Conservation (phyloP, 2,797 vertebrate genomes). For the Hipposideros larvatus region DNA sequence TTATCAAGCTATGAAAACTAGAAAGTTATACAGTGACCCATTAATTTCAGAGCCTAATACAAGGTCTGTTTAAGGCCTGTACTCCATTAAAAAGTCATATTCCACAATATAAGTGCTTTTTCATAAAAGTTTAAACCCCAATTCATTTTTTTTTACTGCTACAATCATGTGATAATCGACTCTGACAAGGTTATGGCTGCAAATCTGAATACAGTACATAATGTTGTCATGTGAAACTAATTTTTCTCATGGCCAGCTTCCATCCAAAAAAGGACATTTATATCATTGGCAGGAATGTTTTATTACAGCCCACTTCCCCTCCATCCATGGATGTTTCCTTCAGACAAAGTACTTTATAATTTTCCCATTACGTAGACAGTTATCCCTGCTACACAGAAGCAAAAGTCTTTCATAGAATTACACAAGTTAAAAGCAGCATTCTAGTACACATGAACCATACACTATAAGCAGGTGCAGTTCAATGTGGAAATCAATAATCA, state of each 20-base stretch:
- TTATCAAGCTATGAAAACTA: slow-evolving; percentile 91
- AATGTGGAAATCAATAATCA: slow-evolving; percentile 25
- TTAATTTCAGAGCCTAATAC: slow-evolving; percentile 92
- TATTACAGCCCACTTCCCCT: slow-evolving; percentile 6
- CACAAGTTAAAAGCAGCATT: not conserved
- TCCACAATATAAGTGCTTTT: slow-evolving; percentile 89
- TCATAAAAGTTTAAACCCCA: slow-evolving; percentile 87
- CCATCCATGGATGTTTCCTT: slow-evolving; percentile 10
- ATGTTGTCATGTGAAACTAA: slow-evolving; percentile 74
- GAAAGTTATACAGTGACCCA: slow-evolving; percentile 91
- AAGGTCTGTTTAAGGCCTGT: slow-evolving; percentile 90
- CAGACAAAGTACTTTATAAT: slow-evolving; percentile 54
- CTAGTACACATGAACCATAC: not conserved
- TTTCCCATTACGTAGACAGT: not conserved
- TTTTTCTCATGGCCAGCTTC: slow-evolving; percentile 70
- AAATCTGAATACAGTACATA: slow-evolving; percentile 75
- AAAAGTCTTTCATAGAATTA: slow-evolving; percentile 10
- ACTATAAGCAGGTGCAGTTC: not conserved
- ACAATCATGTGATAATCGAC: slow-evolving; percentile 87
- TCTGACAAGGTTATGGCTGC: slow-evolving; percentile 84
- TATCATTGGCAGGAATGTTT: slow-evolving; percentile 40
- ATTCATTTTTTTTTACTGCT: slow-evolving; percentile 86
- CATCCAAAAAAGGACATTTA: slow-evolving; percentile 64
- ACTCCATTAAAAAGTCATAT: slow-evolving; percentile 91
- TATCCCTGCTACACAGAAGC: not conserved